Percentiles rank a stretch among this genome's conserved stretches.
phyloP scores from a whole-genome alignment of 2,888 invertebrate genomes.

The Cheilosia impressa region DNA sequence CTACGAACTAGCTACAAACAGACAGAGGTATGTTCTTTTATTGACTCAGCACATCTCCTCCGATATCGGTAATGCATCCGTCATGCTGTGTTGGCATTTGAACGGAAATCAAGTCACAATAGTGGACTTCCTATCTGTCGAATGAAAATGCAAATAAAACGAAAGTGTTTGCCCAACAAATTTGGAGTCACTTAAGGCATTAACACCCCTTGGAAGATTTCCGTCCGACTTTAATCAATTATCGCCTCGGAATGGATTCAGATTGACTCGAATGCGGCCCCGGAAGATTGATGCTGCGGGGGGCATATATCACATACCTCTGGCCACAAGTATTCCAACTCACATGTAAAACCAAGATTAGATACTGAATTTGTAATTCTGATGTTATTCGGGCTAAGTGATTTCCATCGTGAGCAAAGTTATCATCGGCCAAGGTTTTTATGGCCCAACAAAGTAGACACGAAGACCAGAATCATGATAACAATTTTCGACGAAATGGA shows the following conservation, averaged over 20 bases:
- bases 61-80: neutral
- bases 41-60: too few relatives aligned
- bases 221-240: constrained; percentile 20
- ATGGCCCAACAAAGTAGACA: too few relatives aligned
- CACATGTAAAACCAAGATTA: neutral
- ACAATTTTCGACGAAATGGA: too few relatives aligned
- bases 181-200: constrained; percentile 4
- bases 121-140: neutral
- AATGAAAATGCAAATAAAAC: constrained; percentile 3
- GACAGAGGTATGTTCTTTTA: too few relatives aligned
- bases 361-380: neutral
- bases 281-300: neutral
- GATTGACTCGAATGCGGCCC: neutral
- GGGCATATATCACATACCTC: neutral
- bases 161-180: constrained; percentile 16
- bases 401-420: neutral
- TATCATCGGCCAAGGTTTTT: too few relatives aligned
- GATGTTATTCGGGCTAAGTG: neutral
- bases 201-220: constrained; percentile 1
- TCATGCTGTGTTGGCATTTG: too few relatives aligned
- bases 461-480: too few relatives aligned
- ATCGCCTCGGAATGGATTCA: constrained; percentile 4
- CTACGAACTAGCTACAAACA: too few relatives aligned
- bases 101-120: too few relatives aligned
- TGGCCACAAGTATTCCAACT: constrained; percentile 5